Evolutionary conservation across 2,888 invertebrate species (phyloP), one percentile per base, ranked within the genome.

Genomic region (Scrobipalpa atriplicella): DNA sequence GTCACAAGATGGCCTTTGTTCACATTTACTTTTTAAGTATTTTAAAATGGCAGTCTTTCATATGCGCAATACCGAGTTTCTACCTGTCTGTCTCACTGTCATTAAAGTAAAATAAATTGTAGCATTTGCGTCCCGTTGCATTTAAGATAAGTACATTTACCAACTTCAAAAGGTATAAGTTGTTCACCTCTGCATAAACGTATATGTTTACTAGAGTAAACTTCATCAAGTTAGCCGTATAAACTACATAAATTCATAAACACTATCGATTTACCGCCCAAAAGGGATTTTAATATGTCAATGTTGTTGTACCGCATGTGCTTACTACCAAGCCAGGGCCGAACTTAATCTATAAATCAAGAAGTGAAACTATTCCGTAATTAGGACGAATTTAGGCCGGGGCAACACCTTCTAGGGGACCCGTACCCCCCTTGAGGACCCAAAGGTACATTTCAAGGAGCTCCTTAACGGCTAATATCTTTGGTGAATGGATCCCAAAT

Each of bases 281-380:
- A 39, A 61, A 80, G 75, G 79, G 84, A 87, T 89, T 89, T 87
- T 86, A 89, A 86, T 85, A 87, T 87, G 83, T 86, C 81, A 83
- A 76, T 75, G 83, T 85, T 82, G 82, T 79, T 68, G 82, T 79
- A 77, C 86, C 87, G 86, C 84, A 80, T 89, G 87, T 85, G 82
- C 84, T 47, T 13, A 58, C 58, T 38, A 58, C 13, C 38, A 83
- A 81, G 85, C 85, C 85, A 76, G 73, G 75, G 79, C 78, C 78
- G 79, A 93, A 93, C 92, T 93, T 91, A 85, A 89, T 89, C 92
- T 92, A 93, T 93, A 93, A 93, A 93, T 93, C 93, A 93, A 92
- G 91, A 90, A 92, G 92, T 87, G 87, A 91, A 93, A 93, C 93
- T 93, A 93, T 93, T 93, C 89, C 86, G 92, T 92, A 93, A 93